Conservation (phyloP, 1,140 invertebrate species). For the Stenopsyche tienmushanensis region DNA sequence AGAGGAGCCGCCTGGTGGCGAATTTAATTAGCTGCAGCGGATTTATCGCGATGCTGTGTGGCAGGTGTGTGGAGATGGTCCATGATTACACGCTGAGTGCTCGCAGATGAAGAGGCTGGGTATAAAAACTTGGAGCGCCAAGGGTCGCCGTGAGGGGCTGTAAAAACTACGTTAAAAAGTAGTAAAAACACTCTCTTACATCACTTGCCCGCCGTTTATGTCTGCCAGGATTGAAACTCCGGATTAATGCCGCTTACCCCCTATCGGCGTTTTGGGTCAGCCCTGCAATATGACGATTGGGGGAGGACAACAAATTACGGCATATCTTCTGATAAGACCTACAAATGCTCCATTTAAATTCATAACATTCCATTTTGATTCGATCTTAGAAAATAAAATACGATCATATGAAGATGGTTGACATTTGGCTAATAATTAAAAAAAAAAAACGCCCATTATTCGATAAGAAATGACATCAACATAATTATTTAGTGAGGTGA, state of each 20-base stretch:
- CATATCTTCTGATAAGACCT: no score
- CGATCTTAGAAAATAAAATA: no score
- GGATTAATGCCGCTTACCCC: conserved; percentile 10
- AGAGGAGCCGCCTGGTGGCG: no score
- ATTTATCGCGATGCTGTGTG: no score
- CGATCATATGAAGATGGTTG: no score
- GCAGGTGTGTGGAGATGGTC: conserved; percentile 13
- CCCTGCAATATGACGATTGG: neutral
- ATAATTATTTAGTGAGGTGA: no score
- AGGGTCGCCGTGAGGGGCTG: conserved; percentile 32
- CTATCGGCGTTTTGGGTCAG: neutral
- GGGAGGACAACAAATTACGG: no score
- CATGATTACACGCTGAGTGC: conserved; percentile 40
- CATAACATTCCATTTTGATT: no score
- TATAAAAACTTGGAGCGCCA: conserved; percentile 28
- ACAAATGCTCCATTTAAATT: no score
- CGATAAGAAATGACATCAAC: no score
- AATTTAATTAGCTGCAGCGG: neutral
- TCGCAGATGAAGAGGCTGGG: conserved; percentile 29
- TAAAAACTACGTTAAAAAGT: conserved; percentile 42
- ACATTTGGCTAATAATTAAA: no score
- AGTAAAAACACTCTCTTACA: conserved; percentile 31
- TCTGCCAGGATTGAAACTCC: conserved; percentile 26
- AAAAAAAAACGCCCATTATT: no score
- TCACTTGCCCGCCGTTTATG: conserved; percentile 20